phyloP scores from a whole-genome alignment of 2,113 vertebrate genomes.

The Brachirus orientalis region DNA sequence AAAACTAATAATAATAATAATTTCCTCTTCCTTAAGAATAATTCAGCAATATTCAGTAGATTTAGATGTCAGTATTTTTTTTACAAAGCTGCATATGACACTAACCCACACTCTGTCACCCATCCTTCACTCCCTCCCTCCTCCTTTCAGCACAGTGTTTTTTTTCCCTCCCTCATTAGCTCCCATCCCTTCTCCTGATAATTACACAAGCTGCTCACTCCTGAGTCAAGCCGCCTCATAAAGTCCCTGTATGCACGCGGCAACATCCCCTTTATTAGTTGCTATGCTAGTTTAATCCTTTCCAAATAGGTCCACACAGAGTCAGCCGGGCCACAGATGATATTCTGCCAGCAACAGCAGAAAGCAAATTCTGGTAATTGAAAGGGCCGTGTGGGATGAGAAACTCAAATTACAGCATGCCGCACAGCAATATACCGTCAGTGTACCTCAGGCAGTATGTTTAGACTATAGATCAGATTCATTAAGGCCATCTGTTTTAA shows the following conservation, averaged over 20 bases:
- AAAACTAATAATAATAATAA: no score
- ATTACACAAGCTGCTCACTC: slow-evolving; percentile 62
- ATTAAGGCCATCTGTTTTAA: slow-evolving; percentile 28
- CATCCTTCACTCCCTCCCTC: not conserved
- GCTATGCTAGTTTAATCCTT: slow-evolving; percentile 58
- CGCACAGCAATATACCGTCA: slow-evolving; percentile 17
- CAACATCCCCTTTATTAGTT: slow-evolving; percentile 71
- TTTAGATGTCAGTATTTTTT: no score
- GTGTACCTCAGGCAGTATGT: slow-evolving; percentile 31
- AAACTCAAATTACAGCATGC: slow-evolving; percentile 32
- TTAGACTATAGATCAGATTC: slow-evolving; percentile 39
- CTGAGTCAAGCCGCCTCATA: slow-evolving; percentile 56
- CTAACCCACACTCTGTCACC: not conserved
- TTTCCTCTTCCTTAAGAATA: not conserved
- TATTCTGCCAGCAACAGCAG: slow-evolving; percentile 62
- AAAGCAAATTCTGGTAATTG: slow-evolving; percentile 72
- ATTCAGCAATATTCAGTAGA: no score
- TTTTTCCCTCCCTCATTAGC: slow-evolving; percentile 6
- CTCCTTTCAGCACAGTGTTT: not conserved
- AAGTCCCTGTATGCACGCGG: slow-evolving; percentile 56
- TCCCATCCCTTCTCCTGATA: slow-evolving; percentile 32
- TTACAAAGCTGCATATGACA: not conserved
- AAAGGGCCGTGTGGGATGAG: slow-evolving; percentile 40
- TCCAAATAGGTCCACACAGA: slow-evolving; percentile 56
- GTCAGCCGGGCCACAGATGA: slow-evolving; percentile 44